These are phyloP conservation scores for Micronycteris hirsuta DNA, from an alignment of 2,113 vertebrate species.

Conservation along the genomic window DNA sequence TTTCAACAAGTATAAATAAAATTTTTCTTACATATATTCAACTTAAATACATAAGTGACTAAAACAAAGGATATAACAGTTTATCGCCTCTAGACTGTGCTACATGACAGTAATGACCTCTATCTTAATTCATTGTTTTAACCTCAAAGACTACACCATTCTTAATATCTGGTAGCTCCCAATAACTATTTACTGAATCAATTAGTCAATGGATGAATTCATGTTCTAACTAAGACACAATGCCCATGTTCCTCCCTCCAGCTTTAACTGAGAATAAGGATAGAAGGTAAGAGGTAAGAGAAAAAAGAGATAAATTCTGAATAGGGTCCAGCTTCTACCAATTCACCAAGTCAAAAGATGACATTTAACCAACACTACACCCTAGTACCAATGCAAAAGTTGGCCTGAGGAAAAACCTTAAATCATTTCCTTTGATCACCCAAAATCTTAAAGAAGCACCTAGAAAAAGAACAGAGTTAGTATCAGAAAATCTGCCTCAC, in stretches of 20 bases:
- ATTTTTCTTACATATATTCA: background rate
- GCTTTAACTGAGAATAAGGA: background rate
- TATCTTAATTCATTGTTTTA: background rate
- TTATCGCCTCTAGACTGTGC: background rate
- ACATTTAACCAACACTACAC: background rate
- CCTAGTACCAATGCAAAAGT: background rate
- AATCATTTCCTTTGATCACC: background rate
- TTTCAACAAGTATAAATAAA: background rate
- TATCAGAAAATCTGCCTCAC: background rate
- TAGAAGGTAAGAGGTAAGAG: background rate
- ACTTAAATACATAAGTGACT: slow-evolving; percentile 34
- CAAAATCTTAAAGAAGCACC: slow-evolving; percentile 6
- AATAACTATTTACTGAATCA: background rate
- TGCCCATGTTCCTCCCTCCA: background rate
- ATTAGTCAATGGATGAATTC: background rate
- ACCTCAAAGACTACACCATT: background rate
- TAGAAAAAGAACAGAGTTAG: background rate
- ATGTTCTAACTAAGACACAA: background rate
- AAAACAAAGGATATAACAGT: background rate
- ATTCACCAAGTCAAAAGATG: slow-evolving; percentile 10
- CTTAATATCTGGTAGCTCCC: background rate
- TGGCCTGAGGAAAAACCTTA: background rate
- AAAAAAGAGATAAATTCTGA: background rate
- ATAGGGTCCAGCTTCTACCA: background rate
- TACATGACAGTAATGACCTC: background rate